A percentile compares a stretch with the other conserved stretches of the same genome.
Evolutionary conservation across 2,888 invertebrate species (phyloP).

Genomic region (Anoplius nigerrimus): DNA sequence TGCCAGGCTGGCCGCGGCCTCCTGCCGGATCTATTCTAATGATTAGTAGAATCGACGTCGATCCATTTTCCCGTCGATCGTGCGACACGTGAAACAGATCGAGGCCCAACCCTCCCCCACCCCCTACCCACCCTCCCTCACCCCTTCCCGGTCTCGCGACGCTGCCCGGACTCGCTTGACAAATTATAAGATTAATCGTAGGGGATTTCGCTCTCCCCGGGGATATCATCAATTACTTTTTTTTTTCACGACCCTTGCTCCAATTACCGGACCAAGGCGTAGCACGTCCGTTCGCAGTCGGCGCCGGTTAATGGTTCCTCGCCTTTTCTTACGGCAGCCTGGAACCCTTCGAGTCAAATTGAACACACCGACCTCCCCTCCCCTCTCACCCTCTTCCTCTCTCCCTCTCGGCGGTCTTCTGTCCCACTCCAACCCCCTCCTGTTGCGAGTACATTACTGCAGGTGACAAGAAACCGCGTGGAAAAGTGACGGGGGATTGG

Average conservation of each 20-base stretch:
- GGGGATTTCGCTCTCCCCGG: conserved; percentile 40
- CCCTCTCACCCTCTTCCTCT: background rate
- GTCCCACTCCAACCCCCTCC: too few relatives aligned
- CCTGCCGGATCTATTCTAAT: conserved; percentile 7
- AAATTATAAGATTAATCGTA: conserved; percentile 53
- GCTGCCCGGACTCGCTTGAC: conserved; percentile 36
- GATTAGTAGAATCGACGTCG: conserved; percentile 10
- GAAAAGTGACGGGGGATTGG: too few relatives aligned
- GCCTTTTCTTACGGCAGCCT: conserved; percentile 22
- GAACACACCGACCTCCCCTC: conserved; percentile 30
- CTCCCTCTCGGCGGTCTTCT: background rate
- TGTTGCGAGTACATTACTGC: background rate
- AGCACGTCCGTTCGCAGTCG: conserved; percentile 13
- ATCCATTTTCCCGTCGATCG: conserved; percentile 40
- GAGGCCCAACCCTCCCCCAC: conserved; percentile 19
- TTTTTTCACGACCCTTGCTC: conserved; percentile 29
- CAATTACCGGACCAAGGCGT: conserved; percentile 46
- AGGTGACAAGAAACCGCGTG: too few relatives aligned
- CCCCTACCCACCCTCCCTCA: background rate
- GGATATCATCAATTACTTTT: conserved; percentile 51
- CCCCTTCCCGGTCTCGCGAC: too few relatives aligned
- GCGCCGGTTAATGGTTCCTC: conserved; percentile 39
- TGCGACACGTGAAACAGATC: conserved; percentile 37
- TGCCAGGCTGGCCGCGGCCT: too few relatives aligned
- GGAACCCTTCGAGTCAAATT: conserved; percentile 14